These are phyloP conservation scores for Papilio machaon DNA, from an alignment of 1,140 invertebrate genomes.

Conservation along the genomic window DNA sequence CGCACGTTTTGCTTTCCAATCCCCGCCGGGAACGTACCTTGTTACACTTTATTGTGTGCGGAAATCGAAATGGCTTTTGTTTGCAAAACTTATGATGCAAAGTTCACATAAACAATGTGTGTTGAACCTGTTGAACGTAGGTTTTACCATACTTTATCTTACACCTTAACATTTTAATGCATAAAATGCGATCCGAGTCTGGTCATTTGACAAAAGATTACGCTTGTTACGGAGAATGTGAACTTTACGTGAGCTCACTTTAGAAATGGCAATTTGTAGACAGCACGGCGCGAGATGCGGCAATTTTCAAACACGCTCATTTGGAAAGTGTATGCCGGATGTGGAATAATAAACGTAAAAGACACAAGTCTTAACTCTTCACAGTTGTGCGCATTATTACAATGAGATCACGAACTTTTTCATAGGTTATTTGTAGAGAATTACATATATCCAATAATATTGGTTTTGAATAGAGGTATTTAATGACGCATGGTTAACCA, in stretches of 20 bases:
- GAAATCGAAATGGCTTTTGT: slow-evolving; percentile 48
- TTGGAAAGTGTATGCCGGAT: slow-evolving; percentile 55
- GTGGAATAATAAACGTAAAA: slow-evolving; percentile 47
- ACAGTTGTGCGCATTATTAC: background rate
- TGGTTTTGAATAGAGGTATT: slow-evolving; percentile 1
- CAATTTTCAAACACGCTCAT: slow-evolving; percentile 49
- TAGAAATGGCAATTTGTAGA: slow-evolving; percentile 34
- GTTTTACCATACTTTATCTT: background rate
- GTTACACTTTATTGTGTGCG: slow-evolving; percentile 44
- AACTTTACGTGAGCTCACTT: slow-evolving; percentile 7
- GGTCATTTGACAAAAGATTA: background rate
- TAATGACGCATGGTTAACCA: background rate
- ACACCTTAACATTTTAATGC: background rate
- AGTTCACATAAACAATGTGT: background rate
- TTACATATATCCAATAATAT: background rate
- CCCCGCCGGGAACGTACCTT: slow-evolving; percentile 45
- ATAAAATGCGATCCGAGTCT: background rate
- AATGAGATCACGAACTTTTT: too few relatives aligned
- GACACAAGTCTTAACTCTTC: slow-evolving; percentile 51
- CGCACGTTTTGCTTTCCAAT: slow-evolving; percentile 51
- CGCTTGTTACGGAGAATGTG: slow-evolving; percentile 16
- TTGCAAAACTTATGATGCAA: slow-evolving; percentile 35
- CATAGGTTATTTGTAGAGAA: background rate
- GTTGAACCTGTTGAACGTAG: background rate
- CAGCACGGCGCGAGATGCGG: background rate